Base-by-base conservation (phyloP, 2,888 invertebrate species). In the Plagodis dolabraria region DNA sequence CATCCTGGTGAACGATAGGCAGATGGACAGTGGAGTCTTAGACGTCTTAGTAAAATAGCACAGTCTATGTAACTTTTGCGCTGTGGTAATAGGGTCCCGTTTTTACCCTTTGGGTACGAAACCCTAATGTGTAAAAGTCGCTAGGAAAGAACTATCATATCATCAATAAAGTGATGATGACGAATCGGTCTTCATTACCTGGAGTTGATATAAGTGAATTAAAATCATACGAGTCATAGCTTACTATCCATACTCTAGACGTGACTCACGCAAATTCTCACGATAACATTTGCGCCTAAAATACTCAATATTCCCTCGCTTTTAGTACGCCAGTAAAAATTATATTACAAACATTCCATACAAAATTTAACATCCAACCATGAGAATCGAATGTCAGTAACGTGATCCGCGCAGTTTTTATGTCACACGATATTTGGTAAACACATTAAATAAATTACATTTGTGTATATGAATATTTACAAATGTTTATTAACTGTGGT, bases 401-500 rank as follows among this genome's bases (percentile, higher is more conserved):
- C 69, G 6, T 61, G 65, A 85, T 60, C 74, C 63, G 63, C 45
- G 63, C 64, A 69, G 70, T 74, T 78, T 77, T 76, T 71, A 72
- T 77, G 79, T 71, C 75, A 82, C 66, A 69, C 70, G 76, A 76
- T 71, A 79, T 75, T 76, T 74, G 68, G 76, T 75, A 74, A 77
- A 80, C 71, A 77, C 74, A 70, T 76, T 76, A 54, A 57, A 74
- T 40, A 40, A 40, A 40, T 40, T 40, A 40, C 10, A 40, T 10
- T 4, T 36, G 36, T 36, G 5, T 40, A 40, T 7, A 40, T 68
- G 70, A 60, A 76, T 71, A 65, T 69, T 77, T 77, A 71, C 75
- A 68, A 66, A 67, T 63, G 47, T 36, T 76, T 79, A 76, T 74
- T 67, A 60, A 47, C 51, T 64, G 57, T 68, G 70, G 57, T 59